phyloP scores from a whole-genome alignment of 2,113 vertebrate genomes.

The Erinaceus europaeus region DNA sequence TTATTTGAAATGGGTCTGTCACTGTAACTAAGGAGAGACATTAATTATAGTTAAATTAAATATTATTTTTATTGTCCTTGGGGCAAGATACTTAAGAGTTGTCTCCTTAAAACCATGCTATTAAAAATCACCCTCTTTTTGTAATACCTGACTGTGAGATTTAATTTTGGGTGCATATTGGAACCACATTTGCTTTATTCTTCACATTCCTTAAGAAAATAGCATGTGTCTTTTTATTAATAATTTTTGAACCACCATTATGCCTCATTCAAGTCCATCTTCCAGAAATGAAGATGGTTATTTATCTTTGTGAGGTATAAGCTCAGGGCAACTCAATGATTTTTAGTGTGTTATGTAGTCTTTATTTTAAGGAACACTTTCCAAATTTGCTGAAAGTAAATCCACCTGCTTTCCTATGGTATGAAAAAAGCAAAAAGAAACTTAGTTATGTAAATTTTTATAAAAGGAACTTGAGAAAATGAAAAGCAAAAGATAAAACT shows the following conservation, averaged over 20 bases:
- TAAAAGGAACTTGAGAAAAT: slow-evolving; percentile 1
- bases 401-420: neutral
- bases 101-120: neutral
- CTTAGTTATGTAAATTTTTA: neutral
- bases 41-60: slow-evolving; percentile 8
- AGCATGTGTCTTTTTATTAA: neutral
- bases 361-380: too few species aligned
- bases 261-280: too few species aligned
- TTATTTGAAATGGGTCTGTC: neutral
- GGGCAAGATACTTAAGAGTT: neutral
- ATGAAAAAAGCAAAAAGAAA: neutral
- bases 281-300: too few species aligned
- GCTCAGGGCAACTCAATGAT: neutral
- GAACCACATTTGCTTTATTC: neutral
- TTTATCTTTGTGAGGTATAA: too few species aligned
- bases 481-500: too few species aligned
- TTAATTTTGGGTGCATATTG: neutral
- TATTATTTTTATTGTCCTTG: neutral
- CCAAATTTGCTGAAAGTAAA: too few species aligned
- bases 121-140: slow-evolving; percentile 3
- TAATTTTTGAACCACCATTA: neutral
- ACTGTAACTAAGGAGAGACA: neutral
- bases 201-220: neutral
- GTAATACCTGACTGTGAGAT: neutral
- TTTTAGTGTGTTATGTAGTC: neutral